These are phyloP conservation scores for Lophochroa leadbeateri DNA, from an alignment of 2,113 vertebrate species.

Conservation along the genomic window DNA sequence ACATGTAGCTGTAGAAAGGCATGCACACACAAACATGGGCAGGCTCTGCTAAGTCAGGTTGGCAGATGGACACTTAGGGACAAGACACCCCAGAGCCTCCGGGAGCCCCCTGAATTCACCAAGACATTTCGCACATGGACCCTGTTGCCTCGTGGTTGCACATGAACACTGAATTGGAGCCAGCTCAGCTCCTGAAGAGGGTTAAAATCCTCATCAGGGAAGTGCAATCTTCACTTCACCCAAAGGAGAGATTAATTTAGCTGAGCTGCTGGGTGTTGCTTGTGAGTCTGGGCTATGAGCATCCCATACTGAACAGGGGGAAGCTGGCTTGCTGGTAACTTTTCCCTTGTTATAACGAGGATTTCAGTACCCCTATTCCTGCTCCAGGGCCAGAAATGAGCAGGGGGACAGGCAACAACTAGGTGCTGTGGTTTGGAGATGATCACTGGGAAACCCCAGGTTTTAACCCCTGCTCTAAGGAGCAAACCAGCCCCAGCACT, in stretches of 20 bases:
- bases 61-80: background rate
- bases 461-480: background rate
- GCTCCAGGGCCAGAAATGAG: background rate
- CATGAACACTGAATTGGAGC: accelerated
- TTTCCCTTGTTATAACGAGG: background rate
- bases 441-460: background rate
- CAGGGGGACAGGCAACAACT: background rate
- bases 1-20: background rate
- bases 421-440: background rate
- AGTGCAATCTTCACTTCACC: background rate
- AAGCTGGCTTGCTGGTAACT: background rate
- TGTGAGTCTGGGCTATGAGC: background rate
- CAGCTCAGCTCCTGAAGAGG: background rate
- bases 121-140: background rate
- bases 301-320: background rate
- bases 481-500: background rate
- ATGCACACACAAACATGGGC: background rate
- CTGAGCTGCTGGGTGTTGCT: background rate
- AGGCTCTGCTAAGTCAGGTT: background rate
- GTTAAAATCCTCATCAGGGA: background rate
- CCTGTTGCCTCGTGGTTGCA: accelerated
- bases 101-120: background rate
- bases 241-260: background rate
- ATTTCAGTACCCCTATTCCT: background rate
- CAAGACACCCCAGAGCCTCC: background rate